Conservation (phyloP, 2,888 invertebrate species). For the Tenthredo amoena region DNA sequence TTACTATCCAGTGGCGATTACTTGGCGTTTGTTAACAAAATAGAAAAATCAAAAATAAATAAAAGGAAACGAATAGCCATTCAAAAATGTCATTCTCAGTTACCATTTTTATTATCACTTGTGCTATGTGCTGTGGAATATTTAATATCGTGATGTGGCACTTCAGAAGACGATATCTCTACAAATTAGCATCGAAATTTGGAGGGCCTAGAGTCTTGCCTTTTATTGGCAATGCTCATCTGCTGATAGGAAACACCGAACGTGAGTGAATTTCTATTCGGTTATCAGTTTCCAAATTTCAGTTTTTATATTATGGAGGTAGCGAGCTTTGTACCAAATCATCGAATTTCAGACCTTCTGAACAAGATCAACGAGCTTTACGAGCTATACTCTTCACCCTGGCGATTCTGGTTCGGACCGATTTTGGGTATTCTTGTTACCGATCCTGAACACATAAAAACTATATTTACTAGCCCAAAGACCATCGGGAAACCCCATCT, state of each 20-base stretch:
- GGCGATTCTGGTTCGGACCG: conserved; percentile 63
- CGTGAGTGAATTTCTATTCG: not conserved
- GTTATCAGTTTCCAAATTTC: too few relatives aligned
- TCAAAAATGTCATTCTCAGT: not conserved
- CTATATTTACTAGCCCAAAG: conserved; percentile 41
- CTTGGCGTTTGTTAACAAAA: not conserved
- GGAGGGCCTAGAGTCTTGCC: not conserved
- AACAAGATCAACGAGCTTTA: conserved; percentile 58
- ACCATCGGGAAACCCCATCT: not conserved
- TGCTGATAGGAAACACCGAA: not conserved
- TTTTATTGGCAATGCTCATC: conserved; percentile 13
- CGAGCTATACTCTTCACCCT: conserved; percentile 63
- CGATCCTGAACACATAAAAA: conserved; percentile 66
- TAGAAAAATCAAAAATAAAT: too few relatives aligned
- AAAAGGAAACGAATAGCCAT: too few relatives aligned
- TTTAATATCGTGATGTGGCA: not conserved
- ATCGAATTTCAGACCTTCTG: conserved; percentile 59
- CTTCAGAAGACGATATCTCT: not conserved
- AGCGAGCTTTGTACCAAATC: too few relatives aligned
- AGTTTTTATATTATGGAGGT: too few relatives aligned
- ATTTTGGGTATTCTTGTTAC: conserved; percentile 56
- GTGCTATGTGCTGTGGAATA: not conserved
- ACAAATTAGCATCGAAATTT: not conserved
- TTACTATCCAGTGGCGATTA: not conserved
- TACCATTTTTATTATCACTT: not conserved